A percentile compares a stretch with the other conserved stretches of the same genome.
phyloP scores from a whole-genome alignment of 30 jellyfish, hydroid and myxozoan genomes.

The Cassiopea andromeda region DNA sequence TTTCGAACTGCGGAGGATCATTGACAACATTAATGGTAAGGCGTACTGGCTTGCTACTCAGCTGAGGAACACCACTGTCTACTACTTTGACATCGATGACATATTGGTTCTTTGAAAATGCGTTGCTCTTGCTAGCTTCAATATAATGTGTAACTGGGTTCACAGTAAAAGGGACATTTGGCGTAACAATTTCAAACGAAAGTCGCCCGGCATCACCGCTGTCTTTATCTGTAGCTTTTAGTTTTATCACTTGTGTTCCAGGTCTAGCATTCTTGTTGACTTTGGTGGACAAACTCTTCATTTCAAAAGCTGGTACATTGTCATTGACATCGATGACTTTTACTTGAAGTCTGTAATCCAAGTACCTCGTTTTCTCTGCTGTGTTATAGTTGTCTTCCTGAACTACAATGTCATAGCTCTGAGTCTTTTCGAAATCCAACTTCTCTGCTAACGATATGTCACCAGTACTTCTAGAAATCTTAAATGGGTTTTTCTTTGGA shows the following conservation, averaged over 20 bases:
- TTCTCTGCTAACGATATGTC: conserved; percentile 47
- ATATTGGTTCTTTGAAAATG: conserved; percentile 71
- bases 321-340: conserved; percentile 84
- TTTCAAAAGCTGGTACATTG: conserved; percentile 84
- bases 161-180: conserved; percentile 82
- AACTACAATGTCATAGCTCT: conserved; percentile 67
- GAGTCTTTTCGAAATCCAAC: conserved; percentile 78
- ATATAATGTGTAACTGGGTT: conserved; percentile 87
- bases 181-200: conserved; percentile 70
- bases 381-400: conserved; percentile 72
- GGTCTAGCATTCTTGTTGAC: conserved; percentile 96
- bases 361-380: conserved; percentile 54
- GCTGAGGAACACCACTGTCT: conserved; percentile 89
- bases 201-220: conserved; percentile 94
- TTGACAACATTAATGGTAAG: conserved; percentile 80
- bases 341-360: conserved; percentile 73
- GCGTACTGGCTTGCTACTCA: conserved; percentile 51
- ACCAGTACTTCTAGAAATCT: conserved; percentile 67
- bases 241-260: conserved; percentile 87
- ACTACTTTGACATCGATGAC: conserved; percentile 81
- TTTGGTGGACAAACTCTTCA: conserved; percentile 68
- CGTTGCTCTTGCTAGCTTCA: conserved; percentile 69
- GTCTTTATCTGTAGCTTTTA: conserved; percentile 85
- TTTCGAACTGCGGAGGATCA: conserved; percentile 83
- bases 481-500: conserved; percentile 86